Evolutionary conservation across 2,888 invertebrate genomes (phyloP).

Genomic region (Dioctria linearis): DNA sequence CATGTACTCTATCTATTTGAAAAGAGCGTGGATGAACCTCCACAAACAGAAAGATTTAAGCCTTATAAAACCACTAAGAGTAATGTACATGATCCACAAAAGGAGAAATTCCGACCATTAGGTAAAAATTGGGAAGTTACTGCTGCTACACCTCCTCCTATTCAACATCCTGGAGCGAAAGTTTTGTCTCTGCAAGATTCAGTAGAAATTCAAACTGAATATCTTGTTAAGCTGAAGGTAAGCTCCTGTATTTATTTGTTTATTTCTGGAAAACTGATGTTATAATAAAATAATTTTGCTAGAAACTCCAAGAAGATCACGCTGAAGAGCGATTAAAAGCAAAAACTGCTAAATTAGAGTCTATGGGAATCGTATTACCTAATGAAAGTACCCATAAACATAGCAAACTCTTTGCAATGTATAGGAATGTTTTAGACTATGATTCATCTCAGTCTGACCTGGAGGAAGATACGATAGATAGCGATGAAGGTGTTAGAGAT

Average conservation of each 20-base stretch:
- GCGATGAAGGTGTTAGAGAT: slow-evolving; percentile 66
- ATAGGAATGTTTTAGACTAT: slow-evolving; percentile 61
- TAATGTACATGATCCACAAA: slow-evolving; percentile 68
- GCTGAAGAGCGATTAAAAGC: slow-evolving; percentile 65
- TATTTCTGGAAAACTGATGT: background rate
- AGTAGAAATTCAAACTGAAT: slow-evolving; percentile 65
- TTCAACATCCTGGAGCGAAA: slow-evolving; percentile 65
- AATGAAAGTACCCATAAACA: slow-evolving; percentile 61
- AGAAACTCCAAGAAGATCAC: slow-evolving; percentile 67
- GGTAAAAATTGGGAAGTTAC: slow-evolving; percentile 69
- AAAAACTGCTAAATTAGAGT: slow-evolving; percentile 59
- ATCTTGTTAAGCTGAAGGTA: slow-evolving; percentile 66
- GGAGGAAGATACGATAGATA: slow-evolving; percentile 59
- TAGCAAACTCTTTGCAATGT: slow-evolving; percentile 64
- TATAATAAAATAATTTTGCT: slow-evolving; percentile 20
- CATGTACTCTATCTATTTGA: slow-evolving; percentile 67
- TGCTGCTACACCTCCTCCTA: slow-evolving; percentile 69
- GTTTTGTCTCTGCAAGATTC: slow-evolving; percentile 67
- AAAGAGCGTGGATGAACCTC: slow-evolving; percentile 60
- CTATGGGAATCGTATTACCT: slow-evolving; percentile 60
- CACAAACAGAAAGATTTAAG: slow-evolving; percentile 65
- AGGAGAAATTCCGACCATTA: slow-evolving; percentile 65
- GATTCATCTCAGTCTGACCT: slow-evolving; percentile 64
- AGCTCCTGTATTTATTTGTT: slow-evolving; percentile 4
- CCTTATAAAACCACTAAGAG: slow-evolving; percentile 68